Conservation (phyloP, 37 sponge, comb jelly and placozoan species). For the Mnemiopsis leidyi region DNA sequence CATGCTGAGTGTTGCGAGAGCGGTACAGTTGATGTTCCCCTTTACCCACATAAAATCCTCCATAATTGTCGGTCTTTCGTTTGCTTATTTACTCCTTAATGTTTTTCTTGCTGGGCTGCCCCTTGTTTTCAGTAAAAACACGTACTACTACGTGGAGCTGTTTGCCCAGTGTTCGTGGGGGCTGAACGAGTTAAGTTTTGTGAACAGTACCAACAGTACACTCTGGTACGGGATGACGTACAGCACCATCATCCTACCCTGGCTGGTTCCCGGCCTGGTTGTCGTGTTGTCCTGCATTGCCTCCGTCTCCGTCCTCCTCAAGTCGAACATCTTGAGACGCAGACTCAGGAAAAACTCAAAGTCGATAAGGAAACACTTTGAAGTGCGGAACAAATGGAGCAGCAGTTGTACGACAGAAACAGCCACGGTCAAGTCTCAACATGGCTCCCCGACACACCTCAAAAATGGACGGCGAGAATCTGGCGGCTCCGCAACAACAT, state of each 20-base stretch:
- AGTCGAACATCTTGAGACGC: not conserved
- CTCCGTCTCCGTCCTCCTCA: not conserved
- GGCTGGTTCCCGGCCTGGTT: slow-evolving; percentile 49
- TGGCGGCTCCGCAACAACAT: not conserved
- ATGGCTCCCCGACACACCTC: not conserved
- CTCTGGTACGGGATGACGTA: not conserved
- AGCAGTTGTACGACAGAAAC: not conserved
- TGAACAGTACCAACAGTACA: not conserved
- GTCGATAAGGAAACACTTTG: not conserved
- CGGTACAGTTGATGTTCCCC: not conserved
- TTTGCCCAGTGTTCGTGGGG: slow-evolving; percentile 58
- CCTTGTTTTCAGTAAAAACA: not conserved
- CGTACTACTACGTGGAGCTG: not conserved
- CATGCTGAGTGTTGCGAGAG: not conserved
- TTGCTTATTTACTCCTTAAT: not conserved
- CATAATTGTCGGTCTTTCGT: not conserved
- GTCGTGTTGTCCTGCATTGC: not conserved
- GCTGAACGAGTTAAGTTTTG: slow-evolving; percentile 36
- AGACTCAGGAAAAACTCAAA: not conserved
- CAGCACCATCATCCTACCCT: slow-evolving; percentile 35
- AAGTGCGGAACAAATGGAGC: not conserved
- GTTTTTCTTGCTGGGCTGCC: slow-evolving; percentile 1
- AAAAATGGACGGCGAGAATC: not conserved
- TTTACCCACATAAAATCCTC: not conserved
- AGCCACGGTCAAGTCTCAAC: not conserved